phyloP scores from a whole-genome alignment of 2,797 vertebrate species.

The Numenius phaeopus region DNA sequence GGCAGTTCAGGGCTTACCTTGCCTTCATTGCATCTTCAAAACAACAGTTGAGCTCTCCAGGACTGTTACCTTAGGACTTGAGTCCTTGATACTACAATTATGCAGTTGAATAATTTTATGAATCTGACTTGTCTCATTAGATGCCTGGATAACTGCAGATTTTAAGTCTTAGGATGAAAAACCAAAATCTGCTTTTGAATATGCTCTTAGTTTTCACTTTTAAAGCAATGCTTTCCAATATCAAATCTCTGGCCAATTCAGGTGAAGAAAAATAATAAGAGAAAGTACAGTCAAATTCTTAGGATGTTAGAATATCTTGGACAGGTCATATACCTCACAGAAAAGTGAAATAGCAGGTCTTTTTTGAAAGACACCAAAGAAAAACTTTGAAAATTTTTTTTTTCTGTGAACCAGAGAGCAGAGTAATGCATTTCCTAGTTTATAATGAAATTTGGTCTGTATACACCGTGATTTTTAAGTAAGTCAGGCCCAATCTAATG shows the following conservation, averaged over 20 bases:
- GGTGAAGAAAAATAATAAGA: not conserved
- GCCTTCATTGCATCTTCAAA: slow-evolving; percentile 22
- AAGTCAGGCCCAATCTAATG: not conserved
- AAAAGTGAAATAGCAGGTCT: not conserved
- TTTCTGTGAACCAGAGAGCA: not conserved
- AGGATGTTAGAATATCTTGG: not conserved
- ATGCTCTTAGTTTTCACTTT: not conserved
- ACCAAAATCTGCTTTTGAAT: not conserved
- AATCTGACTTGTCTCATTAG: slow-evolving; percentile 32
- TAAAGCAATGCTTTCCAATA: not conserved
- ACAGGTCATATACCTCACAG: not conserved
- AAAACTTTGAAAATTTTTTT: not conserved
- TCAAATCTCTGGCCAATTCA: not conserved
- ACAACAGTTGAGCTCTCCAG: slow-evolving; percentile 27
- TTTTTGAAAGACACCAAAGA: not conserved
- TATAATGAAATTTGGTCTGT: not conserved
- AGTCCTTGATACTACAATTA: slow-evolving; percentile 34
- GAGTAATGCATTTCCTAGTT: not conserved
- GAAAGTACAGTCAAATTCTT: not conserved
- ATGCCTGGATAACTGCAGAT: not conserved
- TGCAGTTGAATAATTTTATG: slow-evolving; percentile 36
- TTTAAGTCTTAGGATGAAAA: not conserved
- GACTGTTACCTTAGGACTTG: slow-evolving; percentile 40
- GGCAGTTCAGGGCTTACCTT: slow-evolving; percentile 52
- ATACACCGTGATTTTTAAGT: not conserved